A percentile compares a stretch with the other conserved stretches of the same genome.
Conservation (phyloP, 2,113 vertebrate genomes). For the Chionomys nivalis region DNA sequence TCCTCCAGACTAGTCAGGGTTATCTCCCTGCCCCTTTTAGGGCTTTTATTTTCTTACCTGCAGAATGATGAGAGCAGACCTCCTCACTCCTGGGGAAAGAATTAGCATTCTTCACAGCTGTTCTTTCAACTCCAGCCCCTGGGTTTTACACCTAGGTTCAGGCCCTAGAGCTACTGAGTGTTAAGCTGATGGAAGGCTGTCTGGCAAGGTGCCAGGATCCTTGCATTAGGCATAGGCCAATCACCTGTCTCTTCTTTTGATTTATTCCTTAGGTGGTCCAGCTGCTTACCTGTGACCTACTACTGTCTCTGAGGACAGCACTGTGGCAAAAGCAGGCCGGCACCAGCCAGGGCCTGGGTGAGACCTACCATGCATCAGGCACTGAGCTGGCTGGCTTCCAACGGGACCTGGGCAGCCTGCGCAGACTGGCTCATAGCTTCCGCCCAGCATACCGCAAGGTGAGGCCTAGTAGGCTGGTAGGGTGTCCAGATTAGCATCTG, state of each 20-base stretch:
- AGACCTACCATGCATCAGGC: conserved; percentile 91
- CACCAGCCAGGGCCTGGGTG: conserved; percentile 89
- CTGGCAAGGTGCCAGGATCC: not conserved
- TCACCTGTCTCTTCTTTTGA: not conserved
- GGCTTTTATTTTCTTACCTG: not conserved
- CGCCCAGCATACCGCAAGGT: conserved; percentile 97
- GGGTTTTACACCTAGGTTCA: not conserved
- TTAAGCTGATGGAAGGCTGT: not conserved
- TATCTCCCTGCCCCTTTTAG: not conserved
- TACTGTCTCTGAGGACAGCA: conserved; percentile 94
- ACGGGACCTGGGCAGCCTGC: conserved; percentile 94
- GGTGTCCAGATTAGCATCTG: no score
- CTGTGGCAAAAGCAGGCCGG: conserved; percentile 94
- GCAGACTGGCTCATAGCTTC: conserved; percentile 94
- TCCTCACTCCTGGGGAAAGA: not conserved
- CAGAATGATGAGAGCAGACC: not conserved
- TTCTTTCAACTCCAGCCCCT: not conserved
- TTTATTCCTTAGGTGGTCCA: conserved; percentile 90
- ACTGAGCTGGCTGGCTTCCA: conserved; percentile 96
- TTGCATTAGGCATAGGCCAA: not conserved
- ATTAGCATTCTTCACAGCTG: not conserved
- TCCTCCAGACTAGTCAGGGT: not conserved
- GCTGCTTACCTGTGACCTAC: conserved; percentile 94
- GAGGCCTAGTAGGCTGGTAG: not conserved
- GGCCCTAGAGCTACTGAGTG: not conserved